Conservation (phyloP, 2,888 invertebrate genomes). For the Lasioglossum leucozonium region DNA sequence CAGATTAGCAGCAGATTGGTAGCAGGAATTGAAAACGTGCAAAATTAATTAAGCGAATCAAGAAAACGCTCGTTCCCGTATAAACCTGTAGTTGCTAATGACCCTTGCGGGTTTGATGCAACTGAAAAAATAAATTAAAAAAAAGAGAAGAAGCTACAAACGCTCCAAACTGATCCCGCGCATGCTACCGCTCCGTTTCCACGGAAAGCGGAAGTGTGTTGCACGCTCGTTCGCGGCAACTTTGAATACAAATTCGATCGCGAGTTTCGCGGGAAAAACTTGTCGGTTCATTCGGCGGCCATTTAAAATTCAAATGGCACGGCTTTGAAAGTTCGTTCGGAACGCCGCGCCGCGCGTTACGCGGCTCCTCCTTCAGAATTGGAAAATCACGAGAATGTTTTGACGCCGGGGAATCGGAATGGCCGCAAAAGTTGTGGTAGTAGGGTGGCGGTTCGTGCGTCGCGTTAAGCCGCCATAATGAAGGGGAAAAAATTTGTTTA, state of each 20-base stretch:
- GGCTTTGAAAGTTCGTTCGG: slow-evolving; percentile 9
- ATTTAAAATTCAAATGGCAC: slow-evolving; percentile 49
- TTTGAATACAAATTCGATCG: slow-evolving; percentile 25
- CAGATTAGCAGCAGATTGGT: too few species aligned
- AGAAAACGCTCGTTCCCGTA: too few species aligned
- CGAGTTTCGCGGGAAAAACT: slow-evolving; percentile 16
- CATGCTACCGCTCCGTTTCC: not conserved
- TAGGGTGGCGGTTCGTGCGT: not conserved
- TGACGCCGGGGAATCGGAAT: slow-evolving; percentile 10
- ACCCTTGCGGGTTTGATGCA: too few species aligned
- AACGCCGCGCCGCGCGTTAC: not conserved
- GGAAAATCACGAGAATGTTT: slow-evolving; percentile 36
- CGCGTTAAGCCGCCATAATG: slow-evolving; percentile 29
- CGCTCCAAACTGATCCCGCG: not conserved
- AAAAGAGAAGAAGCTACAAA: too few species aligned
- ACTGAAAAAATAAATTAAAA: too few species aligned
- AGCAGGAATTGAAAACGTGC: too few species aligned
- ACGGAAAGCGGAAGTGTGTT: not conserved
- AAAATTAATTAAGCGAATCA: too few species aligned
- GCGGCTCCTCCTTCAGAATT: slow-evolving; percentile 1
- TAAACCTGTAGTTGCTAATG: too few species aligned
- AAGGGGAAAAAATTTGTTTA: slow-evolving; percentile 20
- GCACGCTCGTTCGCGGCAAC: not conserved
- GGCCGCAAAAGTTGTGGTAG: not conserved
- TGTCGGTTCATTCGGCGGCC: slow-evolving; percentile 18